Evolutionary conservation across 2,888 invertebrate genomes (phyloP), one percentile per base, ranked within the genome.

Genomic region (Omphaloscelis lunosa): DNA sequence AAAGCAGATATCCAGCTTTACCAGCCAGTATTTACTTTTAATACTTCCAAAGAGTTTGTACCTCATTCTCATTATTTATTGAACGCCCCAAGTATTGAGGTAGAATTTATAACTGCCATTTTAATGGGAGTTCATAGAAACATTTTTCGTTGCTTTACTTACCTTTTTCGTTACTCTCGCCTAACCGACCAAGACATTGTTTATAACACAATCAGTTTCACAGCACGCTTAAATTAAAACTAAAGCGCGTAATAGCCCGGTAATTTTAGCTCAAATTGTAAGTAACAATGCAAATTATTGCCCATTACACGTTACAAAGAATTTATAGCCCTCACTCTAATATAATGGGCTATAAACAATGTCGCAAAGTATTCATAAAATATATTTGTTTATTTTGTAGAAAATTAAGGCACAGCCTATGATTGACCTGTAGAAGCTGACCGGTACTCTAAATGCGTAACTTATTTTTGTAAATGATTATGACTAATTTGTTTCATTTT

Each of bases 331-430:
- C 90, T 90, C 88, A 88, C 81, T 88, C 83, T 86, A 82, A 84
- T 83, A 80, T 90, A 91, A 92, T 91, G 90, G 92, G 86, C 91
- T 29, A 90, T 92, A 91, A 92, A 91, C 88, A 91, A 89, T 86
- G 89, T 87, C 78, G 84, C 77, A 29, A 82, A 87, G 89, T 83
- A 89, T 81, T 84, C 86, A 86, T 87, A 89, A 88, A 88, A 89
- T 76, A 72, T 80, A 77, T 82, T 85, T 74, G 80, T 79, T 83
- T 85, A 75, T 77, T 82, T 77, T 76, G 72, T 71, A 39, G 72
- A 70, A 80, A 85, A 82, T 80, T 83, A 66, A 74, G 75, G 73
- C 67, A 1, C 23, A 58, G 67, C 48, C 34, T 53, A 53, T 11
- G 65, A 62, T 67, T 59, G 34, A 79, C 61, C 12, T 80, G 61